Evolutionary conservation across 2,113 vertebrate species (phyloP).

Genomic region (Hemichromis elongatus): DNA sequence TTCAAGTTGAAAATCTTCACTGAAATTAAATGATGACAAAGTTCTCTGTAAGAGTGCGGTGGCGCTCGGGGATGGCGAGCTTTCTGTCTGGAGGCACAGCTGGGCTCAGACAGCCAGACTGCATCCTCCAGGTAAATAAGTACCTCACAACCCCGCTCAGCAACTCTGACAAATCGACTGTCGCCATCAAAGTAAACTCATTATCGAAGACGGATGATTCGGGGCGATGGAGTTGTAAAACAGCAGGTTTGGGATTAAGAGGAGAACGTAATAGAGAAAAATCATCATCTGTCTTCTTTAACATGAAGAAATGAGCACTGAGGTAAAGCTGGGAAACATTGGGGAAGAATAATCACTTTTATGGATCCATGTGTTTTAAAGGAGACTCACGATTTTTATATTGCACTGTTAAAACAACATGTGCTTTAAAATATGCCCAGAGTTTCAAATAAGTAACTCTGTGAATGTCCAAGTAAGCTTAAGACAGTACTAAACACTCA

Average conservation of each 20-base stretch:
- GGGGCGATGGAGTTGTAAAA: neutral
- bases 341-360: neutral
- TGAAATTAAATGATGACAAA: neutral
- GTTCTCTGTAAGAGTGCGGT: neutral
- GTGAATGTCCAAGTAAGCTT: neutral
- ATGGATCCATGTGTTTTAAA: neutral
- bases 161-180: conserved; percentile 13
- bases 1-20: neutral
- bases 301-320: neutral
- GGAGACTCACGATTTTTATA: neutral
- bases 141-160: neutral
- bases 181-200: conserved; percentile 1
- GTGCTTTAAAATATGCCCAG: neutral
- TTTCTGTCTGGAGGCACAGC: neutral
- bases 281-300: conserved; percentile 6
- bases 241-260: neutral
- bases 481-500: rapidly evolving
- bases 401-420: neutral
- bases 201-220: conserved; percentile 8
- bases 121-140: conserved; percentile 16
- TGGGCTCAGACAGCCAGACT: neutral
- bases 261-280: neutral
- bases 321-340: neutral
- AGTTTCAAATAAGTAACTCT: neutral
- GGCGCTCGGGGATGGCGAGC: neutral